Evolutionary conservation across 2,113 vertebrate species (phyloP).

Genomic region (Gymnorhina tibicen): DNA sequence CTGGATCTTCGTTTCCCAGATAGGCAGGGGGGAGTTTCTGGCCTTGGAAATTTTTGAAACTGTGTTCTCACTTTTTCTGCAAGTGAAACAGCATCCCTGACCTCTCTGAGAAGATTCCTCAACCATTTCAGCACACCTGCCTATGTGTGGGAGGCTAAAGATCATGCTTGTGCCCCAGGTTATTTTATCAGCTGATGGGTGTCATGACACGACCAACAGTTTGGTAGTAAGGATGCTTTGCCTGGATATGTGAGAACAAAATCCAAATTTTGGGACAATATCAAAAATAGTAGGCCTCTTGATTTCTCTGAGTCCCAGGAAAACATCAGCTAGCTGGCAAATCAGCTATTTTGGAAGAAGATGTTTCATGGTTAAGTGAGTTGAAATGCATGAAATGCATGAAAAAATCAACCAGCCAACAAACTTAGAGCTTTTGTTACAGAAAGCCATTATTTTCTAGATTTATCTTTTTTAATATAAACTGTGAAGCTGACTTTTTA

Average conservation of each 20-base stretch:
- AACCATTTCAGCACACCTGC: background rate
- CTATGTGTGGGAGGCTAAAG: background rate
- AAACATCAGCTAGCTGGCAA: background rate
- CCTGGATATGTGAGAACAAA: background rate
- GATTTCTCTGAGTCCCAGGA: background rate
- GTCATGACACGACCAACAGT: background rate
- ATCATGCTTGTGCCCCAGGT: rapidly evolving
- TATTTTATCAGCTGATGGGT: background rate
- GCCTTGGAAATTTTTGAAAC: background rate
- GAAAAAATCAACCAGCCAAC: background rate
- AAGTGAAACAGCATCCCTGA: background rate
- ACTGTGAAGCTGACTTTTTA: background rate
- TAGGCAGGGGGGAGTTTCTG: background rate
- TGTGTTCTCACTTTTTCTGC: background rate
- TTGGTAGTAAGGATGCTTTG: background rate
- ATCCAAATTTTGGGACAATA: background rate
- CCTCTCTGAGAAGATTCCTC: background rate
- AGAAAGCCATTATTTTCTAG: background rate
- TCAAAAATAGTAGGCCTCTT: background rate
- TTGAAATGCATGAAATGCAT: background rate
- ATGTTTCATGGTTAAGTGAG: background rate
- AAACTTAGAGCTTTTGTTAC: background rate
- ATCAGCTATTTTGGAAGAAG: background rate
- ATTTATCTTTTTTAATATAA: background rate
- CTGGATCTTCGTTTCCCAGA: background rate